Conservation (phyloP, 2,888 invertebrate genomes). For the Drosophila dives region DNA sequence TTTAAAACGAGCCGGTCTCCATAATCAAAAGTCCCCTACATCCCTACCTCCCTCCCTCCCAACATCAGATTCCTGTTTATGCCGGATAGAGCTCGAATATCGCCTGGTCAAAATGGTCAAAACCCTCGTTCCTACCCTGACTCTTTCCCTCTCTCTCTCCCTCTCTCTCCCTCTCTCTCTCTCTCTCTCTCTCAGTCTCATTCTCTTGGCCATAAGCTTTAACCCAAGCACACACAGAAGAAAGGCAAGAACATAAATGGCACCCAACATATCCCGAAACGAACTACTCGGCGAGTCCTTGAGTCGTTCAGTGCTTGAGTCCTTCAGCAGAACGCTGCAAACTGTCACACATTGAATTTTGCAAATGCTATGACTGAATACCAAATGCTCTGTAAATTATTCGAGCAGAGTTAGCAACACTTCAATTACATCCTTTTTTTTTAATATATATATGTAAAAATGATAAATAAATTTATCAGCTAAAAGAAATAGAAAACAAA, state of each 20-base stretch:
- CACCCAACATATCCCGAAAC: slow-evolving; percentile 11
- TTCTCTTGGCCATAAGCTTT: slow-evolving; percentile 41
- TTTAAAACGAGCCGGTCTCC: slow-evolving; percentile 66
- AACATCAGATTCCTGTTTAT: slow-evolving; percentile 7
- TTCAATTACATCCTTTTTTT: neutral
- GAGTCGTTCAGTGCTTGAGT: slow-evolving; percentile 20
- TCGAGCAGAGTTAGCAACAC: neutral
- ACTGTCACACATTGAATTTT: neutral
- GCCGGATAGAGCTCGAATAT: slow-evolving; percentile 28
- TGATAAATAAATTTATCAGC: neutral
- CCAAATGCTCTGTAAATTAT: neutral
- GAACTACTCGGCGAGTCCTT: slow-evolving; percentile 13
- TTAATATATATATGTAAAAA: neutral
- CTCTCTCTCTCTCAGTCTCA: neutral
- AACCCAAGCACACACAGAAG: slow-evolving; percentile 30
- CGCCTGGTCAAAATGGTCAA: slow-evolving; percentile 50
- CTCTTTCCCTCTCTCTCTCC: neutral
- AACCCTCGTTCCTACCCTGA: slow-evolving; percentile 8
- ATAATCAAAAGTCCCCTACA: slow-evolving; percentile 36
- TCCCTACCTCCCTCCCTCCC: neutral
- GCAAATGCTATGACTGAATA: neutral
- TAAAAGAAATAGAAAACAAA: neutral
- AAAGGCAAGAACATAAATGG: slow-evolving; percentile 7
- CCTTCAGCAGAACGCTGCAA: slow-evolving; percentile 10
- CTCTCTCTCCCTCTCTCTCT: too few species aligned